A percentile compares a stretch with the other conserved stretches of the same genome.
Conservation (phyloP, 2,113 vertebrate genomes). For the Varanus salvator region DNA sequence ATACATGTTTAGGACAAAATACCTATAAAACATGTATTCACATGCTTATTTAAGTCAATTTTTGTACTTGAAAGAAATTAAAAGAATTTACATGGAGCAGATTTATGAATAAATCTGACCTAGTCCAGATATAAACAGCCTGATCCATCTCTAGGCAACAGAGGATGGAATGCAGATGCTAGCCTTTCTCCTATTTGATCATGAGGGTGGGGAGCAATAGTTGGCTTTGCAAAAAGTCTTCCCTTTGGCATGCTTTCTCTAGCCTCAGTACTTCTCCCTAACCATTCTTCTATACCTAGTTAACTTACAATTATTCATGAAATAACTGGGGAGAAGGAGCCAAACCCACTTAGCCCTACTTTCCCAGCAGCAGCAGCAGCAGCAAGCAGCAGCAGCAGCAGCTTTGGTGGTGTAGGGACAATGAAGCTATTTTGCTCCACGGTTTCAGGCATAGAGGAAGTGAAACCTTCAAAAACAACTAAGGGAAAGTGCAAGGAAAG, state of each 20-base stretch:
- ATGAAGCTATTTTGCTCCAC: neutral
- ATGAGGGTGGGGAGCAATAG: neutral
- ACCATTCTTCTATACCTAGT: neutral
- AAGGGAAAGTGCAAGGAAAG: neutral
- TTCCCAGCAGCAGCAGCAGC: neutral
- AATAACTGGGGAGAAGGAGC: neutral
- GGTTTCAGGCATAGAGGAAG: neutral
- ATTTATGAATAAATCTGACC: no score
- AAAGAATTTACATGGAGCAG: no score
- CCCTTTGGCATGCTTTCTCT: neutral
- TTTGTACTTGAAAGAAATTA: no score
- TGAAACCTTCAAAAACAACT: neutral
- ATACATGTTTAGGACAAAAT: no score
- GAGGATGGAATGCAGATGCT: neutral
- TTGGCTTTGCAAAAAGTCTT: neutral
- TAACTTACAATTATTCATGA: neutral
- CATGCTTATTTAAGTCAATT: no score
- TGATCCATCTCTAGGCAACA: neutral
- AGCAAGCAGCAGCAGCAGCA: neutral
- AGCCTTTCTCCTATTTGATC: neutral
- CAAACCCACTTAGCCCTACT: neutral
- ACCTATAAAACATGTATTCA: no score
- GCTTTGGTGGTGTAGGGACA: neutral
- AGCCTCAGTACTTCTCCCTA: neutral
- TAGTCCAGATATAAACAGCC: no score